Evolutionary conservation across 2,113 vertebrate species (phyloP), one percentile per base, ranked within the genome.

Genomic region (Hydropotes inermis): DNA sequence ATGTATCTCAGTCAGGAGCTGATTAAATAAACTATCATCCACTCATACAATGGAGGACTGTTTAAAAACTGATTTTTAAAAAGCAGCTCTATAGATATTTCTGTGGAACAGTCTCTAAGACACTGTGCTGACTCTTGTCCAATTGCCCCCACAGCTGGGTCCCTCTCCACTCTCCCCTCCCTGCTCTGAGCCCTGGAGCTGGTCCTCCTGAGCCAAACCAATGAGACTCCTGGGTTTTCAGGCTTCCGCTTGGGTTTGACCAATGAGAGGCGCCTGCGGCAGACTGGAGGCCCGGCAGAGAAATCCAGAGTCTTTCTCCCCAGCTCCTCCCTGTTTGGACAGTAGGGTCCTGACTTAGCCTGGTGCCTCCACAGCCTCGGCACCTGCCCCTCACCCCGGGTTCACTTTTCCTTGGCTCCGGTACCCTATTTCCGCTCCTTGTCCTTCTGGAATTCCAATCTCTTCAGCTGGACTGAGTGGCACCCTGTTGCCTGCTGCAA

Each of bases 381-480:
- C 6, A 6, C 17, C 67, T 45, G 25, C 79, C 89, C 21, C 0
- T 2, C 2, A 0, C 11, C 61, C 0, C 0, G 12, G 64, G 54
- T 50, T 45, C 45, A 3, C 39, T 30, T 54, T n/a, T 21, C 79
- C 45, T 21, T 28, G 47, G 45, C 27, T 50, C 39, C 13, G 16
- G 0, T 2, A 4, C 19, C 28, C 23, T 1, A 2, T 45, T 13
- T 58, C 92, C 8, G 19, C 52, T 19, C 7, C 47, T 64, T 57
- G 5, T 64, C 11, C 17, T 85, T 19, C 39, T 4, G 7, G 39
- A 43, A 43, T 60, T 50, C 33, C 19, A 61, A 86, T 60, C 25
- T 43, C 83, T 58, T 36, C 36, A 30, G 27, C 1, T 28, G 79
- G 50, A 36, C 54, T 33, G 33, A 19, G 16, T 17, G 19, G 74